phyloP scores from a whole-genome alignment of 2,113 vertebrate genomes.

The Raja brachyura region DNA sequence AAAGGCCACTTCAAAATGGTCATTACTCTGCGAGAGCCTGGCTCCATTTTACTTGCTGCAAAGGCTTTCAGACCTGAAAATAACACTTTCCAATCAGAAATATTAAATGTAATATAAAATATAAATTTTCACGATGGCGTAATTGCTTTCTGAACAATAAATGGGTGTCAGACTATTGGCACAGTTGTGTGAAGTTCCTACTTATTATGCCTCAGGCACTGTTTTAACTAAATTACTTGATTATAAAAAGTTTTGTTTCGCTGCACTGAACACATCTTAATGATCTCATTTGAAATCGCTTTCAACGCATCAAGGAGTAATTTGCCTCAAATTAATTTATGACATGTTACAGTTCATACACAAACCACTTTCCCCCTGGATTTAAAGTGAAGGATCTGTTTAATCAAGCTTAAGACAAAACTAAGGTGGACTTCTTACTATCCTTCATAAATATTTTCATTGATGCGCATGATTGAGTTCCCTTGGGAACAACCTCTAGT shows the following conservation, averaged over 20 bases:
- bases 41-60: too few relatives aligned
- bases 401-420: background rate
- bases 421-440: background rate
- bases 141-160: background rate
- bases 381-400: background rate
- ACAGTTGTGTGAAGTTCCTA: background rate
- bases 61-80: too few relatives aligned
- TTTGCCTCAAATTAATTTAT: background rate
- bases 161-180: background rate
- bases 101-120: background rate
- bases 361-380: background rate
- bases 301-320: background rate
- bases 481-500: too few relatives aligned
- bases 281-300: conserved; percentile 10
- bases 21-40: too few relatives aligned
- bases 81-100: background rate
- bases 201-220: background rate
- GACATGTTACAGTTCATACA: background rate
- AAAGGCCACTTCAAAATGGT: too few relatives aligned
- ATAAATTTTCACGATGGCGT: background rate
- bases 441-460: background rate
- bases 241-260: conserved; percentile 6
- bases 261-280: background rate
- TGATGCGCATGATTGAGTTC: background rate
- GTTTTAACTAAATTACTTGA: conserved; percentile 16